Evolutionary conservation across 2,888 invertebrate genomes (phyloP).

Genomic region (Aphodius sticticus): DNA sequence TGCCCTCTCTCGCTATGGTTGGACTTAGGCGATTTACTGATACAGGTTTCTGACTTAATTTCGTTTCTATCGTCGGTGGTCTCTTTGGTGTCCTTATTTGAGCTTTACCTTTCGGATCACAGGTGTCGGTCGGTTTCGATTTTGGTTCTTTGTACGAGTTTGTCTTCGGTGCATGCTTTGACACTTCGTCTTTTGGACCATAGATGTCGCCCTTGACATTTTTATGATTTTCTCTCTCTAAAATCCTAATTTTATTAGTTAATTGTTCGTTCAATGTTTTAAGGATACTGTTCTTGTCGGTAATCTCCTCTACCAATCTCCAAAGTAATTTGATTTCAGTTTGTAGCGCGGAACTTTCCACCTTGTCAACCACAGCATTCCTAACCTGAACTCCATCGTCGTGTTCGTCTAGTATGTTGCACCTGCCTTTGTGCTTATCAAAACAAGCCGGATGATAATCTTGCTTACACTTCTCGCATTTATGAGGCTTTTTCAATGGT

Average conservation of each 20-base stretch:
- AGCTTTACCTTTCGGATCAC: background rate
- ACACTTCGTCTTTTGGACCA: background rate
- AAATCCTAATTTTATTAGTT: background rate
- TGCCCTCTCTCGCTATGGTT: too few relatives aligned
- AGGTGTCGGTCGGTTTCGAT: background rate
- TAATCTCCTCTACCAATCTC: background rate
- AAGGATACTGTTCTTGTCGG: background rate
- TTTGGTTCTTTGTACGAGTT: background rate
- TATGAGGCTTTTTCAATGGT: background rate
- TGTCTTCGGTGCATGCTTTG: background rate
- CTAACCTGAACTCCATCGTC: background rate
- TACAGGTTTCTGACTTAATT: too few relatives aligned
- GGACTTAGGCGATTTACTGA: too few relatives aligned
- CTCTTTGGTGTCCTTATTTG: too few relatives aligned
- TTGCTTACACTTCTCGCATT: background rate
- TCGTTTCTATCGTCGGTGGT: too few relatives aligned
- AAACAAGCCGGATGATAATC: background rate
- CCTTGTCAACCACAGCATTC: background rate
- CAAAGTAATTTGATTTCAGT: background rate
- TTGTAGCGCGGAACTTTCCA: background rate
- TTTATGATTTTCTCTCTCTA: background rate
- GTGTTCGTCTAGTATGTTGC: background rate
- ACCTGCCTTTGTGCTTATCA: background rate
- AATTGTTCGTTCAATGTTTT: background rate
- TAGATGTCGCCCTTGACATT: background rate